Percentiles rank a stretch among this genome's conserved stretches.
Conservation (phyloP, 92 coral and sea anemone genomes). For the Scolanthus callimorphus region DNA sequence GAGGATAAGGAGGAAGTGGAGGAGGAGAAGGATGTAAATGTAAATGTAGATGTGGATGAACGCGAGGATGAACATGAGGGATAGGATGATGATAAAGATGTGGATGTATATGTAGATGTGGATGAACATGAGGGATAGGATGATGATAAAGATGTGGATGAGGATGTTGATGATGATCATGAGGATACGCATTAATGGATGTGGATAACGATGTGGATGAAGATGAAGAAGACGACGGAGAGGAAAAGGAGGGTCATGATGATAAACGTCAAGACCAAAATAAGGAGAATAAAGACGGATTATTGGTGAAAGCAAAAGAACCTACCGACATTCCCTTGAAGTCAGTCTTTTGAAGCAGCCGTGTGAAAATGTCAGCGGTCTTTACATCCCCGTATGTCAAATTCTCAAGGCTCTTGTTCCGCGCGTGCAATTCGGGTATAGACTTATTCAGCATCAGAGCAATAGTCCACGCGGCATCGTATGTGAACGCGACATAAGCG, state of each 20-base stretch:
- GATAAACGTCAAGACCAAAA: too few relatives aligned
- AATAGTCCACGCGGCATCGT: conserved; percentile 74
- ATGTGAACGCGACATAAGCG: conserved; percentile 62
- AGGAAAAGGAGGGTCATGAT: too few relatives aligned
- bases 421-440: conserved; percentile 44
- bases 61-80: neutral
- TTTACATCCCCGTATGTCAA: conserved; percentile 33
- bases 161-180: neutral
- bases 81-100: neutral
- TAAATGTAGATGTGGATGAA: neutral
- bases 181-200: neutral
- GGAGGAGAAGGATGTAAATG: neutral
- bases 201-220: too few relatives aligned
- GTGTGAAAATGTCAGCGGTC: conserved; percentile 29
- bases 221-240: too few relatives aligned
- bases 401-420: conserved; percentile 54
- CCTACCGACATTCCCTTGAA: conserved; percentile 89
- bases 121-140: neutral
- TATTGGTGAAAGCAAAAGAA: too few relatives aligned
- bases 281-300: too few relatives aligned
- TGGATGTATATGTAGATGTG: neutral
- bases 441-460: conserved; percentile 75
- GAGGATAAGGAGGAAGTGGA: neutral
- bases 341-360: conserved; percentile 34
- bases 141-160: neutral